Base-by-base conservation (phyloP, 2,888 invertebrate genomes). In the Pachycephus smyrnensis region DNA sequence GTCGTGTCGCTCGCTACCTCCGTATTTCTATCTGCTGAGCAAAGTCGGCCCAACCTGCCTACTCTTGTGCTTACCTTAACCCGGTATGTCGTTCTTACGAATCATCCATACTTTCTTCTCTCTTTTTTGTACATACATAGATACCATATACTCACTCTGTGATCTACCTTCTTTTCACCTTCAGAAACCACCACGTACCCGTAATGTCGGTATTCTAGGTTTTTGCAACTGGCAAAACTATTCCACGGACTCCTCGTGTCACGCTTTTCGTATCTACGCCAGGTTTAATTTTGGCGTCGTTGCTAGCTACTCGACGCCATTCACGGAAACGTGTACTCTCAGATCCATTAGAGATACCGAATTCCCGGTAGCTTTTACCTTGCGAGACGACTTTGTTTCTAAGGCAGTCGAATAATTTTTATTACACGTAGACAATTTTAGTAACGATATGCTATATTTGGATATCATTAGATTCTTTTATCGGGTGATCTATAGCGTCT, bases 1-100 rank as follows among this genome's bases (percentile, higher is more conserved):
- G 83, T 83, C 85, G 81, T 83, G 84, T 83, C 75, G 81, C 83
- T 82, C 77, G 74, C 80, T 82, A 79, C 78, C 80, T 80, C 71
- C 74, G 40, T 30, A 40, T 55, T 55, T 55, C 55, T 55, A 55
- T 55, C 23, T 76, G 68, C 15, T 71, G 81, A 55, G 74, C 75
- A 80, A 83, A 80, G 77, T 77, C 78, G 68, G 73, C 55, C 55
- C 23, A 55, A 55, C 80, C 83, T 82, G 82, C 85, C 82, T 81
- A 80, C 79, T 85, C 85, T 84, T 85, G 81, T 82, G 82, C 76
- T 79, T 81, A 77, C 80, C 73, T 77, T 76, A 23, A 23, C 4
- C 74, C n/a, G 74, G 31, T 6, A 74, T n/a, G 6, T 74, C 71
- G 71, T 71, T 33, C 33, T 9, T 31, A 31, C 55, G 6, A 55